A percentile compares a stretch with the other conserved stretches of the same genome.
These are phyloP conservation scores for Sycophaga agraensis DNA, from an alignment of 1,140 invertebrate species.

Conservation along the genomic window DNA sequence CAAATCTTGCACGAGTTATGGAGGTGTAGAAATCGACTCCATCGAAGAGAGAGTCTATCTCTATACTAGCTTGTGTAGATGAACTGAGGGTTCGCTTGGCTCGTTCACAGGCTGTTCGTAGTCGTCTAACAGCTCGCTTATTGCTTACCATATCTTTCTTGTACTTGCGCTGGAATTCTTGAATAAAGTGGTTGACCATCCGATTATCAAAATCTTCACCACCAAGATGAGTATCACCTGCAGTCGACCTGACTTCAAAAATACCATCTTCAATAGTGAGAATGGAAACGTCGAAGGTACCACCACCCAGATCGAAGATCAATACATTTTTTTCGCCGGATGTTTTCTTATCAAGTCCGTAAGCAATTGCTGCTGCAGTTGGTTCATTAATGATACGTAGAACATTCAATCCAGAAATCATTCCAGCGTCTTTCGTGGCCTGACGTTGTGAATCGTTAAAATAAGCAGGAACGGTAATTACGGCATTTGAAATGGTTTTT, in stretches of 20 bases:
- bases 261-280: constrained; percentile 73
- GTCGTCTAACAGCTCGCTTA: constrained; percentile 68
- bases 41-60: constrained; percentile 77
- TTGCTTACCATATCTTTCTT: constrained; percentile 66
- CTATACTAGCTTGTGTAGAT: constrained; percentile 71
- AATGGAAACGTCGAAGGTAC: constrained; percentile 65
- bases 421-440: constrained; percentile 74
- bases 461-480: constrained; percentile 59
- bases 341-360: constrained; percentile 66
- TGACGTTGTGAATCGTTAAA: constrained; percentile 85
- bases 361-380: constrained; percentile 68
- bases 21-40: constrained; percentile 74
- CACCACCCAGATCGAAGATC: constrained; percentile 64
- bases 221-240: constrained; percentile 77
- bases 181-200: constrained; percentile 70
- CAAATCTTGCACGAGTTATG: constrained; percentile 72
- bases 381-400: constrained; percentile 82
- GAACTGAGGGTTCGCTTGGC: constrained; percentile 79
- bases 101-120: constrained; percentile 78
- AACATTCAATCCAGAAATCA: constrained; percentile 65
- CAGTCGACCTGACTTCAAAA: constrained; percentile 68
- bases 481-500: constrained; percentile 48
- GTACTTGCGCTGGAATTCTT: constrained; percentile 72
- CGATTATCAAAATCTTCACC: constrained; percentile 76
- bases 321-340: constrained; percentile 49